These are phyloP conservation scores for zebrafish (Danio rerio) DNA, from an alignment of 2,113 vertebrate species.

Conservation along the genomic window GRCz12tu NC_133181.1:48761001-48761500, in stretches of 20 bases:
- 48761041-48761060: slow-evolving; percentile 21
- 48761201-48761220: slow-evolving; percentile 56
- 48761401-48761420: slow-evolving; percentile 11
- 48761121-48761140: slow-evolving; percentile 30
- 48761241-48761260: slow-evolving; percentile 45
- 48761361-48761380: not conserved
- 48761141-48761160: slow-evolving; percentile 25
- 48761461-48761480: not conserved
- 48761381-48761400: not conserved
- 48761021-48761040: slow-evolving; percentile 13
- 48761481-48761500: not conserved
- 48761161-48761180: slow-evolving; percentile 35
- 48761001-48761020: not conserved
- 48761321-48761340: slow-evolving; percentile 25
- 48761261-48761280: slow-evolving; percentile 19
- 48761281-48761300: slow-evolving; percentile 35
- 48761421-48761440: not conserved
- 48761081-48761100: not conserved
- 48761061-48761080: slow-evolving; percentile 21
- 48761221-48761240: slow-evolving; percentile 43
- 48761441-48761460: not conserved
- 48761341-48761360: not conserved
- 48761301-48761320: slow-evolving; percentile 42
- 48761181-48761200: slow-evolving; percentile 56
- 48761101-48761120: slow-evolving; percentile 33